Evolutionary conservation across 2,113 vertebrate genomes (phyloP).

Genomic region (Rhinoderma darwinii): DNA sequence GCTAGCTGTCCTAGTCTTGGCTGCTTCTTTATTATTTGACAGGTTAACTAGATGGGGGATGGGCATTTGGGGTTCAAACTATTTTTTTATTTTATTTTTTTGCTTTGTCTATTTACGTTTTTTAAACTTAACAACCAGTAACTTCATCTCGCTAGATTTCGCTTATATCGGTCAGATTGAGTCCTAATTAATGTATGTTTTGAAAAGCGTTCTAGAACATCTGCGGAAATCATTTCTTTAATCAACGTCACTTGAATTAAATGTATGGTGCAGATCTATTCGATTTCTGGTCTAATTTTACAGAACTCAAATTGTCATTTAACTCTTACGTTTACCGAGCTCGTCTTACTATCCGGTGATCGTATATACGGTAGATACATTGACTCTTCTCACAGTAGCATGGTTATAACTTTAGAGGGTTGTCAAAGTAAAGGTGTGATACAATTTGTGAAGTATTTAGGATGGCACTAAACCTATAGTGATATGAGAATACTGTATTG

Average conservation of each 20-base stretch:
- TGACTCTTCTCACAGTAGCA: too few relatives aligned
- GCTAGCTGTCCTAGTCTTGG: constrained; percentile 75
- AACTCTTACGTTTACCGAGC: too few relatives aligned
- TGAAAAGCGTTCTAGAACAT: not conserved
- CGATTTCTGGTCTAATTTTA: not conserved
- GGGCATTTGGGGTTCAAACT: constrained; percentile 62
- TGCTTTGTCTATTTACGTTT: constrained; percentile 23
- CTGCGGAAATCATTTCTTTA: not conserved
- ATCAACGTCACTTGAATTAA: not conserved
- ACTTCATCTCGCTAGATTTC: constrained; percentile 1
- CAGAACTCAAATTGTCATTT: not conserved
- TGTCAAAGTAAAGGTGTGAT: too few relatives aligned
- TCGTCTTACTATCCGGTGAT: too few relatives aligned
- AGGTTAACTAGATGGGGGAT: constrained; percentile 76
- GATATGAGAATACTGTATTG: too few relatives aligned
- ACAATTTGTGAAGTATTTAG: too few relatives aligned
- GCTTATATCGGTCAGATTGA: not conserved
- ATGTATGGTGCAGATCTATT: not conserved
- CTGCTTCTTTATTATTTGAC: constrained; percentile 82
- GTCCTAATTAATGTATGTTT: constrained; percentile 20
- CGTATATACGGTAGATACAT: too few relatives aligned
- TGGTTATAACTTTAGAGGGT: too few relatives aligned
- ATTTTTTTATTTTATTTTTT: not conserved
- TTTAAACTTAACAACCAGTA: constrained; percentile 39
- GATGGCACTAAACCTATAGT: too few relatives aligned